Evolutionary conservation across 2,888 invertebrate genomes (phyloP).

Genomic region (Rhyacophila evoluta): DNA sequence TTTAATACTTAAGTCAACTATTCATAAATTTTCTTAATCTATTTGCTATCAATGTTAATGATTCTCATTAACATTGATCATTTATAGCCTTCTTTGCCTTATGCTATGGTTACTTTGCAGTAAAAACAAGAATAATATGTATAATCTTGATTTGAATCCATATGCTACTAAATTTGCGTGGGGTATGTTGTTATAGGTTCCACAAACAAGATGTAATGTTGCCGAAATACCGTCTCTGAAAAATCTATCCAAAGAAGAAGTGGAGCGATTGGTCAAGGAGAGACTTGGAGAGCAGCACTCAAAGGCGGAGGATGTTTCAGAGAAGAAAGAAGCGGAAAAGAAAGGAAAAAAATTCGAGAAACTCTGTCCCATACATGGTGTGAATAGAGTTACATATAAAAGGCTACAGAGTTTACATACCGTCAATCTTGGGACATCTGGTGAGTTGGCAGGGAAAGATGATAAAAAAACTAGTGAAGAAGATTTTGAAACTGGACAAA

Average conservation of each 20-base stretch:
- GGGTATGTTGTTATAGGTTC: constrained; percentile 65
- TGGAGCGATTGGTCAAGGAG: constrained; percentile 73
- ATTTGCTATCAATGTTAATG: no score
- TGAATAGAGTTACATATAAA: neutral
- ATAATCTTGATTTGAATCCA: no score
- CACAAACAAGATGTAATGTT: constrained; percentile 79
- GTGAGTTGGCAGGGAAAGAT: neutral
- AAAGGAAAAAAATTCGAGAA: no score
- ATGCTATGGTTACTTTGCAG: no score
- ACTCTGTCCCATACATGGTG: neutral
- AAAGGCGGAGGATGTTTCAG: neutral
- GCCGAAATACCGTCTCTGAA: constrained; percentile 76
- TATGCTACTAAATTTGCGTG: no score
- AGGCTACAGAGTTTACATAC: neutral
- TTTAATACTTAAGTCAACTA: no score
- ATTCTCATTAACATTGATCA: no score
- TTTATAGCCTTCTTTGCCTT: no score
- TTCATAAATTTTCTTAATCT: no score
- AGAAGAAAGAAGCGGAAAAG: no score
- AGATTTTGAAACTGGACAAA: neutral
- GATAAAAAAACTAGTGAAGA: neutral
- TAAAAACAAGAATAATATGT: no score
- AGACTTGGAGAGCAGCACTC: constrained; percentile 68
- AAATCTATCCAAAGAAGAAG: constrained; percentile 72
- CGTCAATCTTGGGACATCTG: neutral